phyloP scores from a whole-genome alignment of 92 coral and sea anemone genomes.

The Porites divaricata region DNA sequence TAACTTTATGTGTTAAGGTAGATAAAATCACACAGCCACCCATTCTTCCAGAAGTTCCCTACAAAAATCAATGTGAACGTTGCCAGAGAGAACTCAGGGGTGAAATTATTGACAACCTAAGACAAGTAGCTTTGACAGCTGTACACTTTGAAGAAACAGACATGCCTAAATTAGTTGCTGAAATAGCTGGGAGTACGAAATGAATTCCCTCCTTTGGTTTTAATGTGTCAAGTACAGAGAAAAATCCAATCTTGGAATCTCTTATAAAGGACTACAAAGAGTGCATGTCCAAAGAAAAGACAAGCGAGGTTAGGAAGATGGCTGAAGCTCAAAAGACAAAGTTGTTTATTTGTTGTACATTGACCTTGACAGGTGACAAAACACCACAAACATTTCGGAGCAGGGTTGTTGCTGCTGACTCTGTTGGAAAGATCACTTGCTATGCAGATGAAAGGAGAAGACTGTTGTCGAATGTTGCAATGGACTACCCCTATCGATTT shows the following conservation, averaged over 20 bases:
- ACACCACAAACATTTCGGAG: background rate
- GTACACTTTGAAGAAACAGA: conserved; percentile 4
- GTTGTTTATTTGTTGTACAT: background rate
- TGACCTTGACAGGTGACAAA: too few species aligned
- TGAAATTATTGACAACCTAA: background rate
- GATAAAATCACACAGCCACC: conserved; percentile 1
- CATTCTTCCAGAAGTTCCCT: background rate
- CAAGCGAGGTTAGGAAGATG: background rate
- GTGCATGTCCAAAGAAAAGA: background rate
- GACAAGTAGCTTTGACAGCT: conserved; percentile 9
- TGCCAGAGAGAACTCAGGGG: conserved; percentile 22
- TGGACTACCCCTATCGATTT: background rate
- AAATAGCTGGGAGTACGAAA: conserved; percentile 10
- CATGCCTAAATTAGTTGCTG: conserved; percentile 9
- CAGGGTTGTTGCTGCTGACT: conserved; percentile 39
- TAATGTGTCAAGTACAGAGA: conserved; percentile 25
- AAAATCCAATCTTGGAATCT: conserved; percentile 6
- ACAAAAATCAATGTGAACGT: conserved; percentile 5
- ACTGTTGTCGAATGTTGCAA: conserved; percentile 55
- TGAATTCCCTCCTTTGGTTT: conserved; percentile 23
- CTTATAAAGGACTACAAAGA: conserved; percentile 34
- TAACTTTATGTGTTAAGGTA: background rate
- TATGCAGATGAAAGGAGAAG: conserved; percentile 47
- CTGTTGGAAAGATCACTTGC: conserved; percentile 18
- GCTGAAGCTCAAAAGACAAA: conserved; percentile 27